phyloP scores from a whole-genome alignment of 2,113 vertebrate species.

The Passer domesticus region DNA sequence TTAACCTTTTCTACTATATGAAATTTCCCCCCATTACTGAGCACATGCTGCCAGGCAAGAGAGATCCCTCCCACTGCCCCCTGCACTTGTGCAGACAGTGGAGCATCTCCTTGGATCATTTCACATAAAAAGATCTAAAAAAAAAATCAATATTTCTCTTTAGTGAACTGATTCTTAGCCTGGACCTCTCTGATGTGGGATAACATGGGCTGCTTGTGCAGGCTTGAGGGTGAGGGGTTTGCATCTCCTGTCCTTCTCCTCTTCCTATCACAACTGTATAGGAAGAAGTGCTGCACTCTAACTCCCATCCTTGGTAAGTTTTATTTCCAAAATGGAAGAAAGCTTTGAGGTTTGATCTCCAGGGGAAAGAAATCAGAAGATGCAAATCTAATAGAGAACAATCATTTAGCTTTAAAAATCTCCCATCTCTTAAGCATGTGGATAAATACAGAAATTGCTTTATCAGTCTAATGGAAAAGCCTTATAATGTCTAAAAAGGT shows the following conservation, averaged over 20 bases:
- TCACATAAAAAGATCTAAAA: neutral
- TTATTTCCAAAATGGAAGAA: neutral
- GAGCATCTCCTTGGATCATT: neutral
- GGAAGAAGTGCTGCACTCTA: neutral
- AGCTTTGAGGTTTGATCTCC: neutral
- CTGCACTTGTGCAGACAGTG: neutral
- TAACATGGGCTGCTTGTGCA: neutral
- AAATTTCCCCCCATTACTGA: neutral
- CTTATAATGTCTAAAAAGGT: neutral
- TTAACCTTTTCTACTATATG: neutral
- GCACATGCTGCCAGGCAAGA: neutral
- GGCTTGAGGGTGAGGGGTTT: neutral
- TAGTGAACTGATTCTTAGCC: neutral
- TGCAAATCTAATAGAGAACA: accelerated
- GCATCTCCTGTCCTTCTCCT: neutral
- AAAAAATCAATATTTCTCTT: neutral
- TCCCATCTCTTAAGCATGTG: neutral
- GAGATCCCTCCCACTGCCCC: neutral
- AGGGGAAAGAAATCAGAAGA: neutral
- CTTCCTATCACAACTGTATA: accelerated
- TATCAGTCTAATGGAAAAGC: neutral
- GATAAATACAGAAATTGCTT: neutral
- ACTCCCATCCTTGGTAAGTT: neutral
- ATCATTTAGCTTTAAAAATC: neutral
- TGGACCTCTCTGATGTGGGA: neutral